Base-by-base conservation (phyloP, 2,888 invertebrate species). In the Exephanes ischioxanthus region DNA sequence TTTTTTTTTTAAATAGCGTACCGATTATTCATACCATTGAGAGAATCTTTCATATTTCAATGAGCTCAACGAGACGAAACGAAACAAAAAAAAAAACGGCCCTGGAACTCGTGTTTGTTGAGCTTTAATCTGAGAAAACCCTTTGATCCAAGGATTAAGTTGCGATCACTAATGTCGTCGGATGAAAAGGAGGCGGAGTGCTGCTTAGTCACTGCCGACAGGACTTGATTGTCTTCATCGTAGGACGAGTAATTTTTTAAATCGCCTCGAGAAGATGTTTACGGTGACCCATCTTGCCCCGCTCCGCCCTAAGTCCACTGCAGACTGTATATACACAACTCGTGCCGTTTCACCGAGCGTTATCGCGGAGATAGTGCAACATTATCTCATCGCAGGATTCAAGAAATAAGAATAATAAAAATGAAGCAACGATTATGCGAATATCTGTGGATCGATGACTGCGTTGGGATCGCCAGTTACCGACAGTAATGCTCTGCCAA, bases 381-480 rank as follows among this genome's bases (percentile, higher is more conserved):
- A 53, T n/a, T 33, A 71, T 51, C 53, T 33, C 55, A n/a, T 4
- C 19, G 26, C 45, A 45, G 55, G 11, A 9, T 19, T 73, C 3
- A 30, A 61, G n/a, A 48, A 63, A 66, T 5, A 61, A 9, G 63
- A 45, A 9, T 1, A 37, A 70, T 7, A 70, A 33, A 48, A 22
- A 48, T 2, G 5, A 7, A 6, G 37, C n/a, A n/a, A 75, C 30
- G 63, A 48, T 66, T 22, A 66, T 22, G 51, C 51, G 66, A 76
- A 51, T 66, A 51, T 76, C 33, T 66, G 33, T 61, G 51, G 51
- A 66, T 76, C 63, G 75, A 76, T 76, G 33, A 51, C 48, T 66
- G 63, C 63, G 66, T 66, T 33, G 51, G 41, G 66, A 76, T 66
- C 51, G 63, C 22, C 16, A 5, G 33, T 76, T 76, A 76, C 51